These are phyloP conservation scores for Eupristina koningsbergeri DNA, from an alignment of 1,140 invertebrate genomes.

Conservation along the genomic window DNA sequence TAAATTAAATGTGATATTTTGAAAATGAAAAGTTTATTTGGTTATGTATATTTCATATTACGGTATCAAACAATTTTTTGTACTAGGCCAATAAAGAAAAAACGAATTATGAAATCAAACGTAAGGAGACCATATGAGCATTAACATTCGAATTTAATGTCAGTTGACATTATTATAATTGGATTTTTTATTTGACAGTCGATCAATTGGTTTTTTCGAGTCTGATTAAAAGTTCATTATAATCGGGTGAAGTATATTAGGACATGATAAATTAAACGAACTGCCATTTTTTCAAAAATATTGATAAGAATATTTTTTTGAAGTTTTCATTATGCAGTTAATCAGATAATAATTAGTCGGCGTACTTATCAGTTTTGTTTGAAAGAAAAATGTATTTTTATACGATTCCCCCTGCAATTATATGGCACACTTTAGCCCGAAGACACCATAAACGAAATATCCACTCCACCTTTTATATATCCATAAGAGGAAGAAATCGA, in stretches of 20 bases:
- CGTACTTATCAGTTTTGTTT: not conserved
- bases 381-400: not conserved
- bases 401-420: not conserved
- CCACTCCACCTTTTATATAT: not conserved
- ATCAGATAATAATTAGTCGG: not conserved
- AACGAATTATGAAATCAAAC: not conserved
- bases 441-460: slow-evolving; percentile 19
- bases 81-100: no score
- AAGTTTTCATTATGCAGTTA: not conserved
- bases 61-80: not conserved
- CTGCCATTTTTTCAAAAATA: no score
- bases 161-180: not conserved
- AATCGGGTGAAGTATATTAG: no score
- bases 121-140: not conserved
- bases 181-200: not conserved
- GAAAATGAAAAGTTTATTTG: not conserved
- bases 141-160: not conserved
- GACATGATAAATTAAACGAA: no score
- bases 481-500: slow-evolving; percentile 32
- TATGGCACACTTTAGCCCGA: slow-evolving; percentile 12
- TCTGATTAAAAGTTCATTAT: not conserved
- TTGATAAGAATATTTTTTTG: no score
- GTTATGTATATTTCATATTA: not conserved
- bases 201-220: not conserved
- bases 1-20: no score